phyloP scores from a whole-genome alignment of 2,888 invertebrate species.

The Taphrorychus bicolor region DNA sequence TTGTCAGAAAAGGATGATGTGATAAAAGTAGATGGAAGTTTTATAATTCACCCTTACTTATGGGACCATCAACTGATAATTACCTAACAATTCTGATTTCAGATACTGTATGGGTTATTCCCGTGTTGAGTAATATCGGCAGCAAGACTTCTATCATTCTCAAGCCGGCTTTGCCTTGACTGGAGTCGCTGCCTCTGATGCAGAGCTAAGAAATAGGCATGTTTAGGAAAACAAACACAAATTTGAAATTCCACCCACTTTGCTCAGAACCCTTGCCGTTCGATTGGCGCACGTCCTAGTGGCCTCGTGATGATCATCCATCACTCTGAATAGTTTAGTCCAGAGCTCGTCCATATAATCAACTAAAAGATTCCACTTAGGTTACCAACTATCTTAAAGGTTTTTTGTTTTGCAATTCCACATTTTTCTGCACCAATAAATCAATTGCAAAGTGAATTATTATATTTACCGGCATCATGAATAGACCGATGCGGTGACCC shows the following conservation, averaged over 20 bases:
- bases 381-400: too few relatives aligned
- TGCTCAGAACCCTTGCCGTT: conserved; percentile 75
- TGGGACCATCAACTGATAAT: not conserved
- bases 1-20: too few relatives aligned
- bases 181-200: conserved; percentile 72
- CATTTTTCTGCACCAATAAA: not conserved
- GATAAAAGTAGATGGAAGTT: too few relatives aligned
- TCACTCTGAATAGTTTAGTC: conserved; percentile 85
- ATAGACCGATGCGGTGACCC: conserved; percentile 61
- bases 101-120: conserved; percentile 78
- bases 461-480: conserved; percentile 52
- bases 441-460: not conserved
- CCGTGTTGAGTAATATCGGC: conserved; percentile 80
- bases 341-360: conserved; percentile 70
- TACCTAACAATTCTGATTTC: conserved; percentile 82
- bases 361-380: conserved; percentile 42
- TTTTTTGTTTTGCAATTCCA: too few relatives aligned
- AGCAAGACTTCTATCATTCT: conserved; percentile 77
- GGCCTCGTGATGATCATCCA: conserved; percentile 94
- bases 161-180: conserved; percentile 76
- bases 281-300: conserved; percentile 78
- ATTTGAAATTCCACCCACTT: conserved; percentile 61
- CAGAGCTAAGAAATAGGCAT: conserved; percentile 68
- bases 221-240: not conserved
- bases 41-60: too few relatives aligned